Base-by-base conservation (phyloP, 2,888 invertebrate genomes). In the Colostygia pectinataria region DNA sequence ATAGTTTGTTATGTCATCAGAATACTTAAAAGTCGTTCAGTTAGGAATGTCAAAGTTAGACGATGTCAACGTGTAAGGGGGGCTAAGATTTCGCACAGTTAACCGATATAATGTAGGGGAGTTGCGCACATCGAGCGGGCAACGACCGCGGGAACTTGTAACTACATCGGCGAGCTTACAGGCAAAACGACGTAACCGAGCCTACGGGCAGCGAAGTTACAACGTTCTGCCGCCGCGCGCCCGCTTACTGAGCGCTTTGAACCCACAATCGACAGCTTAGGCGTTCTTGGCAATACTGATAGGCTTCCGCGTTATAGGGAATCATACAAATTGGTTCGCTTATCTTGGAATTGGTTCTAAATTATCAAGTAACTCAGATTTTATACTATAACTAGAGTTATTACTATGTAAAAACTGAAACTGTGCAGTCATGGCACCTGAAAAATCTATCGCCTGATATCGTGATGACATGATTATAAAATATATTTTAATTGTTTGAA, bases 111-210 rank as follows among this genome's bases (percentile, higher is more conserved):
- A 40, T 38, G 52, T 55, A 83, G 81, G 82, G 83, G 81, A 85
- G 79, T 75, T 79, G 78, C 68, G 77, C 82, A 80, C 82, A 83
- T 82, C 68, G 64, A 24, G 69, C 86, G 87, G 87, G 74, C 89
- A 88, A 83, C 84, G 89, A 89, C 89, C 89, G 87, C 80, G 80
- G 77, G 89, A 89, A 88, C 89, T 89, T 90, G 88, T 85, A 84
- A 89, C 88, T 87, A 89, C 85, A 86, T 88, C 80, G 74, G 75
- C 68, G 67, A 62, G 63, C 67, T 63, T 68, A 61, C 63, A 59
- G 64, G 54, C 67, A 63, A 54, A 84, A 77, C 65, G 80, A 55
- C 80, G 70, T 76, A 85, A 85, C 74, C 72, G 61, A 70, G 49
- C 61, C 57, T 46, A 32, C 46, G 32, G 44, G 40, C 36, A 32